Base-by-base conservation (phyloP, 1,140 invertebrate species). In the Apis cerana region DNA sequence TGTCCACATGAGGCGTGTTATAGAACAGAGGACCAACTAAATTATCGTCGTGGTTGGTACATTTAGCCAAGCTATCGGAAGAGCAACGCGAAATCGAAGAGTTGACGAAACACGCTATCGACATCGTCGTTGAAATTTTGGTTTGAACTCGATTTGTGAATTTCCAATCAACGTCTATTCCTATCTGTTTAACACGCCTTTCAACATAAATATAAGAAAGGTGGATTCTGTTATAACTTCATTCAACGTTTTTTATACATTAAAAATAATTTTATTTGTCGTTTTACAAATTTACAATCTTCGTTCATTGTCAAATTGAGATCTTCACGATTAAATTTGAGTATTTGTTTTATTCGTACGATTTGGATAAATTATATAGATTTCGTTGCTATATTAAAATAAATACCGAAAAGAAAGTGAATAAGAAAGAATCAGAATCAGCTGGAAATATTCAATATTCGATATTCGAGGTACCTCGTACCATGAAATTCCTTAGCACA, bases 11-110 rank as follows among this genome's bases (percentile, higher is more conserved):
- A n/a, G 21, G 19, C 52, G 11, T 72, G 70, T 58, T 72, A 13
- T 21, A 33, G 21, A 58, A 72, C 70, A 27, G 23, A 72, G 70
- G 8, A 33, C 52, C 27, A 56, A 72, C 52, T 56, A 56, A 72
- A 72, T 72, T 72, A 56, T 54, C 52, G 50, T 27, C 52, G 23
- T 33, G 23, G 70, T 72, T 58, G 70, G 52, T 72, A 72, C 70
- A 21, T 72, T 56, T 72, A 58, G 52, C 70, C 70, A 21, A 9
- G 70, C 27, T 48, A 56, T 56, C 68, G 68, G 12, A 70, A 23
- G 43, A 43, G 64, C 64, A 65, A 27, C 64, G 64, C 17, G 19
- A 33, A n/a, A 65, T 65, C 67, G 67, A 68, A 71, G 23, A 72
- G 23, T 72, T 72, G 70, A 56, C 52, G 52, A 72, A 54, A 69